Percentiles rank a stretch among this genome's conserved stretches.
Conservation (phyloP, 2,797 vertebrate genomes). For the Glyptemys insculpta region DNA sequence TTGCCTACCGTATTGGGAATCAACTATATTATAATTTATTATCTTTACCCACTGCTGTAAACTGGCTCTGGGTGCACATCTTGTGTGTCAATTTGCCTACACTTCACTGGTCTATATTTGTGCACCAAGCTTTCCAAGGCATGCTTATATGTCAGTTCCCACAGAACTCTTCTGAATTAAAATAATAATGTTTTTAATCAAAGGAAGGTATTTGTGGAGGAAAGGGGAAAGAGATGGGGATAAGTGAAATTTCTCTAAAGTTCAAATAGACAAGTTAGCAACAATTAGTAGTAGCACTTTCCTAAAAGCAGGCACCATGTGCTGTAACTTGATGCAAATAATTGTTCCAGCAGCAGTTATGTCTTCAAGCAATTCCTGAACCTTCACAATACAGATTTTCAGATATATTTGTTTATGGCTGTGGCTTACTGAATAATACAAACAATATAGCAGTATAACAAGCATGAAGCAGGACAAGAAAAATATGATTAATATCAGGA, state of each 20-base stretch:
- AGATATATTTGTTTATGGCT: constrained; percentile 65
- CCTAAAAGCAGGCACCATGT: not conserved
- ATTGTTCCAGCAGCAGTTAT: constrained; percentile 42
- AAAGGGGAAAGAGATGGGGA: not conserved
- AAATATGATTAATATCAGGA: constrained; percentile 71
- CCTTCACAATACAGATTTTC: constrained; percentile 68
- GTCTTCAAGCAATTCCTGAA: constrained; percentile 65
- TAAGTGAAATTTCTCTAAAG: constrained; percentile 7
- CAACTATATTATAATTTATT: not conserved
- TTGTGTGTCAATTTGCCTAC: not conserved
- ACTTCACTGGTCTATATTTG: not conserved
- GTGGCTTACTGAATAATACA: constrained; percentile 65
- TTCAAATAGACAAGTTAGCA: constrained; percentile 22
- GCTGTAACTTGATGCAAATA: constrained; percentile 27
- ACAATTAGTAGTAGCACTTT: constrained; percentile 22
- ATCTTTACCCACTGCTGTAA: not conserved
- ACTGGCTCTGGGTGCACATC: not conserved
- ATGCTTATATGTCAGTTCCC: not conserved
- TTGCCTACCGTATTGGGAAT: not conserved
- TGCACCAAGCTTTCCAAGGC: not conserved
- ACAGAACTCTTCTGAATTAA: not conserved
- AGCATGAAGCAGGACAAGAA: constrained; percentile 70
- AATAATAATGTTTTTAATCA: not conserved
- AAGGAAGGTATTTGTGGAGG: not conserved
- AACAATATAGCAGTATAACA: constrained; percentile 64